Evolutionary conservation across 2,113 vertebrate genomes (phyloP).

Genomic region (Ophthalmolycus amberensis): DNA sequence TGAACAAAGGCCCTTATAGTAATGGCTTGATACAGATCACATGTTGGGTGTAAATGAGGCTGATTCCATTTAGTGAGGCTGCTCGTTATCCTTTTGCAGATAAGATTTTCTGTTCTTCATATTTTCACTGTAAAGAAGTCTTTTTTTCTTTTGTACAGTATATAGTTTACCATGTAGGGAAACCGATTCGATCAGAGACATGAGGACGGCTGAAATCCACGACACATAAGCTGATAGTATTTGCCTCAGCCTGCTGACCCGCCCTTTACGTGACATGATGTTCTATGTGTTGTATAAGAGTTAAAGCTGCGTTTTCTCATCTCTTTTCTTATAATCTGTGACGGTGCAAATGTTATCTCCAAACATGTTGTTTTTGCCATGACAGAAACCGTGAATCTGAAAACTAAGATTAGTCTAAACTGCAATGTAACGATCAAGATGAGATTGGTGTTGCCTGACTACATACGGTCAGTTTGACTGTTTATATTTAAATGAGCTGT

Average conservation of each 20-base stretch:
- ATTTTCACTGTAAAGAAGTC: constrained; percentile 9
- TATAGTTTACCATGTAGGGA: neutral
- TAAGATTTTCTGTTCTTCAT: neutral
- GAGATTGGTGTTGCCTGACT: constrained; percentile 4
- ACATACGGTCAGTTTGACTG: constrained; percentile 26
- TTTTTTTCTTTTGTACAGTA: neutral
- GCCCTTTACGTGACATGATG: neutral
- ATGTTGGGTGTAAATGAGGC: constrained; percentile 19
- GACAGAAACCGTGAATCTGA: constrained; percentile 7
- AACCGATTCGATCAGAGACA: neutral
- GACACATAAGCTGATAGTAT: neutral
- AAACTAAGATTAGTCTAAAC: neutral
- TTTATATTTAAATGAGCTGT: constrained; percentile 35
- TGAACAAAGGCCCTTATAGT: constrained; percentile 2
- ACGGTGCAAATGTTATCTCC: constrained; percentile 13
- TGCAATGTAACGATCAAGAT: neutral
- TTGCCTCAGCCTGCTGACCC: neutral
- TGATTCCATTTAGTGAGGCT: neutral
- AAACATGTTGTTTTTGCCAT: neutral
- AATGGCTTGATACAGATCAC: constrained; percentile 13
- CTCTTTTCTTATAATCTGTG: neutral
- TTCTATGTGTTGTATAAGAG: neutral
- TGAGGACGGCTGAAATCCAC: neutral
- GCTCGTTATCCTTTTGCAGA: neutral
- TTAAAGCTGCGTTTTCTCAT: neutral